Evolutionary conservation across 2,888 invertebrate species (phyloP).

Genomic region (Opisthograptis luteolata): DNA sequence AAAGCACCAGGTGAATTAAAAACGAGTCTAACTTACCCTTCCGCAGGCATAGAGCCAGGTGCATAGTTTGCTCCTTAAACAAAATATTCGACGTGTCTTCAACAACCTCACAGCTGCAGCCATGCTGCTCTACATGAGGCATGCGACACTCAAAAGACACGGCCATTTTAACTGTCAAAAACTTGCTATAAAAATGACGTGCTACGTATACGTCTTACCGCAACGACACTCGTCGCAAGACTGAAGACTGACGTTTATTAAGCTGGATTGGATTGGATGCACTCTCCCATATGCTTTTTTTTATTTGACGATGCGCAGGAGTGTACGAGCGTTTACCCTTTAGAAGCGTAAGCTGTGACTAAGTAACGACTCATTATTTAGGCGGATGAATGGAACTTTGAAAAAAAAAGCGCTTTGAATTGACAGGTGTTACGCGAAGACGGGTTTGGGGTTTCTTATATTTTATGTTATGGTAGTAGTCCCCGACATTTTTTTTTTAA

Average conservation of each 20-base stretch:
- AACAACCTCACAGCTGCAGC: slow-evolving; percentile 29
- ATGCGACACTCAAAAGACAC: slow-evolving; percentile 28
- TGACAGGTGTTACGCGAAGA: slow-evolving; percentile 18
- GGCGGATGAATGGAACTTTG: slow-evolving; percentile 9
- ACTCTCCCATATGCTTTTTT: too few species aligned
- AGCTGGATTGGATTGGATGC: too few species aligned
- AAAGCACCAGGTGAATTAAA: background rate
- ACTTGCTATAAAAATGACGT: background rate
- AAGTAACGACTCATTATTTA: slow-evolving; percentile 16
- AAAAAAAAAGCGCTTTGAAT: slow-evolving; percentile 8
- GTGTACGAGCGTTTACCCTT: slow-evolving; percentile 4
- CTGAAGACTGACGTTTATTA: too few species aligned
- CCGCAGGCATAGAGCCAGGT: slow-evolving; percentile 18
- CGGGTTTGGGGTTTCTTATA: background rate
- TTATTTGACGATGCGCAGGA: slow-evolving; percentile 24
- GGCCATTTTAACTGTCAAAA: slow-evolving; percentile 7
- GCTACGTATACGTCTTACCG: background rate
- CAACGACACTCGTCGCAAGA: slow-evolving; percentile 6
- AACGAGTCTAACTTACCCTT: slow-evolving; percentile 20
- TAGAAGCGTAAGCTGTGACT: slow-evolving; percentile 7
- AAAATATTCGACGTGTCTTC: slow-evolving; percentile 18
- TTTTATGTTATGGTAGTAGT: too few species aligned
- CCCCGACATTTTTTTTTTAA: background rate
- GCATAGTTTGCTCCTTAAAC: slow-evolving; percentile 20
- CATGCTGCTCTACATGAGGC: slow-evolving; percentile 25